phyloP scores from a whole-genome alignment of 1,140 invertebrate genomes.

The Lerema accius region DNA sequence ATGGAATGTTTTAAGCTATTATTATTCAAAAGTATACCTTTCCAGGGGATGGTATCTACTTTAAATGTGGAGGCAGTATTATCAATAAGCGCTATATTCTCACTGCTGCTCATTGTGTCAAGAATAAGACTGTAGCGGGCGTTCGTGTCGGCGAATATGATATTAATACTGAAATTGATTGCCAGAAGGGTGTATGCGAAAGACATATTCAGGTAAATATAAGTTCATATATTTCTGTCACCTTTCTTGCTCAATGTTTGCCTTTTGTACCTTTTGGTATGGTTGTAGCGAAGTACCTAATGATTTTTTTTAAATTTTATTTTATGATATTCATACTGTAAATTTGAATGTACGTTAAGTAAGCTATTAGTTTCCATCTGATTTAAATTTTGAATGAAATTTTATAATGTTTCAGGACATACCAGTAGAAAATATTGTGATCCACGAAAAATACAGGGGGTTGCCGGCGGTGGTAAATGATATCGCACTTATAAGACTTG shows the following conservation, averaged over 20 bases:
- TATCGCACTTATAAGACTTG: conserved; percentile 27
- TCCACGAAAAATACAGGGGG: conserved; percentile 9
- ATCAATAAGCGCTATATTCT: conserved; percentile 42
- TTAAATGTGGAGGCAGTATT: conserved; percentile 41
- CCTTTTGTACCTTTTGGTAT: too few species aligned
- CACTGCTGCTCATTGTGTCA: conserved; percentile 42
- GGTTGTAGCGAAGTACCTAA: too few species aligned
- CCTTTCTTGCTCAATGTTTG: too few species aligned
- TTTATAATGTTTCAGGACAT: conserved; percentile 22
- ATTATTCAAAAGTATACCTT: too few species aligned
- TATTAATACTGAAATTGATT: conserved; percentile 27
- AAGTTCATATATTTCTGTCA: too few species aligned
- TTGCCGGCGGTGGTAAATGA: conserved; percentile 6
- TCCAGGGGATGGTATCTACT: conserved; percentile 20
- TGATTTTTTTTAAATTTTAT: too few species aligned
- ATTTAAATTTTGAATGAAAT: too few species aligned
- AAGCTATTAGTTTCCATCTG: too few species aligned
- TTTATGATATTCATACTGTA: too few species aligned
- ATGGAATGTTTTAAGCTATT: too few species aligned
- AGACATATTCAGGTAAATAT: conserved; percentile 36
- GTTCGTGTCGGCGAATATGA: conserved; percentile 44
- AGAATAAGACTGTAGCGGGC: conserved; percentile 22
- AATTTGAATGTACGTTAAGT: too few species aligned
- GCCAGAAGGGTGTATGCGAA: conserved; percentile 38
- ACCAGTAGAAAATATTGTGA: not conserved